Base-by-base conservation (phyloP, 2,888 invertebrate species). In the Adelphocoris suturalis region DNA sequence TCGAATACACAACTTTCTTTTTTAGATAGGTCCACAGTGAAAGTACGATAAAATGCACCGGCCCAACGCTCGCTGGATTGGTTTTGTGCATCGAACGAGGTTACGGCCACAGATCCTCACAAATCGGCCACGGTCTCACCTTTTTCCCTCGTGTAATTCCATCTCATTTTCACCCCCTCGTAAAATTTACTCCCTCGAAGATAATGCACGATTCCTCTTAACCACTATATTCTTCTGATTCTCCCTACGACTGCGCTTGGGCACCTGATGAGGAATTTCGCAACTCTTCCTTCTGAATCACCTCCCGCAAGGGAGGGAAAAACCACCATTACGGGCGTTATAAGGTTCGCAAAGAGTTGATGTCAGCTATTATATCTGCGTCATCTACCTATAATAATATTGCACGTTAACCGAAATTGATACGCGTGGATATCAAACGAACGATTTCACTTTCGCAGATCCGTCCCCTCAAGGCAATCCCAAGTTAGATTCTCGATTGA, bases 381-480 rank as follows among this genome's bases (percentile, higher is more conserved):
- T 16, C 61, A 61, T 3, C 14, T n/a, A 61, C n/a, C 14, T 23
- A 68, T 68, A 68, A 68, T 68, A 68, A 68, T 68, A 68, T 68
- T 68, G 68, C 68, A 23, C 27, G 57, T 27, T 68, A 27, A 68
- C 68, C 23, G 27, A 68, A 68, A 68, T 37, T 68, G 68, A 68
- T 68, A 68, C 23, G n/a, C 2, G 61, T 61, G n/a, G 37, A 61
- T 61, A 61, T 61, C 61, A 61, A 16, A 23, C 57, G 68, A 23
- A 5, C 68, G 68, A 68, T 68, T 68, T 68, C 68, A 23, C 68
- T 68, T 27, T 23, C 23, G 27, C 23, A 68, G 68, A 68, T 68
- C 68, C 68, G 68, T 68, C 68, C 68, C 68, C 68, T 68, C 23
- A 23, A 68, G 68, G 68, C 68, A 19, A 2, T 68, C 12, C 16